Conservation (phyloP, 37 sponge, comb jelly and placozoan genomes). For the Bolinopsis microptera region DNA sequence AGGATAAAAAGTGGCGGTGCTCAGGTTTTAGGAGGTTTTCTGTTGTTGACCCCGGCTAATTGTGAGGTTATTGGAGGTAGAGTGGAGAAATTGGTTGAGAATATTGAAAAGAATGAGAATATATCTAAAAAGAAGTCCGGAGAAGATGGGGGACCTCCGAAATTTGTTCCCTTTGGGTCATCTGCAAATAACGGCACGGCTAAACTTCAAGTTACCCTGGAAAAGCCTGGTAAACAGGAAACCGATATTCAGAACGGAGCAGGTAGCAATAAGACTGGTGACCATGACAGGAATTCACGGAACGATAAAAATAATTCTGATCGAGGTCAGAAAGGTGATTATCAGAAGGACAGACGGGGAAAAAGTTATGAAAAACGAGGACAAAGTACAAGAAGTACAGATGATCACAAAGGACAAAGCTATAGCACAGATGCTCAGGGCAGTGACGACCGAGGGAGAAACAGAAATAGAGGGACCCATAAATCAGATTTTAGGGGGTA, state of each 20-base stretch:
- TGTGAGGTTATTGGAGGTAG: constrained; percentile 58
- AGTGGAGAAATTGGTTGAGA: constrained; percentile 58
- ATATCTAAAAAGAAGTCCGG: constrained; percentile 1
- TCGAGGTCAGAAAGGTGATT: neutral
- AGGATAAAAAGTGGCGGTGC: neutral
- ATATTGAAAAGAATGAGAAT: constrained; percentile 53
- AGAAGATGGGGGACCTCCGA: constrained; percentile 2
- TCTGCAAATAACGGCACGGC: neutral
- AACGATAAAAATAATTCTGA: neutral
- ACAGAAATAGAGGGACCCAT: neutral
- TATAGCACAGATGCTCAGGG: neutral
- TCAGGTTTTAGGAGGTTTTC: constrained; percentile 29
- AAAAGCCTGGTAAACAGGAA: neutral
- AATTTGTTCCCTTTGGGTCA: constrained; percentile 44
- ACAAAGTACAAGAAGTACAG: neutral
- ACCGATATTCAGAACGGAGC: no score
- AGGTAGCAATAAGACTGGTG: neutral
- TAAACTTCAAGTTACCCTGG: neutral
- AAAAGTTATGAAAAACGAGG: neutral
- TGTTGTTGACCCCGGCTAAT: constrained; percentile 14
- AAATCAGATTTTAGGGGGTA: neutral
- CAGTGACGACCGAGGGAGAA: neutral
- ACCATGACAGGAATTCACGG: neutral
- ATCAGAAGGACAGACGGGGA: neutral
- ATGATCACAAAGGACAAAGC: neutral